Percentiles rank a stretch among this genome's conserved stretches.
Conservation (phyloP, 2,888 invertebrate species). For the Melangyna quadrimaculata region DNA sequence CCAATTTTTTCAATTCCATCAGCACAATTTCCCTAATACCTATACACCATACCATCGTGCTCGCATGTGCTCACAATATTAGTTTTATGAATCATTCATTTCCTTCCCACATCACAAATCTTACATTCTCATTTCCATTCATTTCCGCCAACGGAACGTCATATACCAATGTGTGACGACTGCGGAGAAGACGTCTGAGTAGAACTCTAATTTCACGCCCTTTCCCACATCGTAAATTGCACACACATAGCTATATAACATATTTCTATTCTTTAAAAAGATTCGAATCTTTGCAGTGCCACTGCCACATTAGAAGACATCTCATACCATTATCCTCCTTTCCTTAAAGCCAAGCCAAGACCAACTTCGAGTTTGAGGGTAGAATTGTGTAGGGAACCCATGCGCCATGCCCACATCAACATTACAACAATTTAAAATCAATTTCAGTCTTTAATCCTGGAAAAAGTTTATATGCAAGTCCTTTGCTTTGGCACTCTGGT, state of each 20-base stretch:
- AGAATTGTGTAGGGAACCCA: not conserved
- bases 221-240: constrained; percentile 65
- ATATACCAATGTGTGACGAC: constrained; percentile 5
- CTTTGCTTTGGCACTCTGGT: constrained; percentile 39
- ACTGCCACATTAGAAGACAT: not conserved
- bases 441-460: constrained; percentile 70
- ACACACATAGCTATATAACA: constrained; percentile 10
- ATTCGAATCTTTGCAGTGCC: not conserved
- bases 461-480: constrained; percentile 68
- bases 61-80: constrained; percentile 39
- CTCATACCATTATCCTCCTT: not conserved
- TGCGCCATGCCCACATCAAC: constrained; percentile 23
- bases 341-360: not conserved
- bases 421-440: constrained; percentile 72
- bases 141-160: constrained; percentile 56
- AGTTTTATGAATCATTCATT: constrained; percentile 68
- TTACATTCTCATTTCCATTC: constrained; percentile 69
- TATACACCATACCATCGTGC: not conserved
- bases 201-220: constrained; percentile 69
- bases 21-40: not conserved
- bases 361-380: not conserved
- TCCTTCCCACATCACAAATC: constrained; percentile 66
- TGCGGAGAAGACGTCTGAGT: constrained; percentile 26
- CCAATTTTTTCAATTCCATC: not conserved
- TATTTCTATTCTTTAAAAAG: not conserved